A percentile compares a stretch with the other conserved stretches of the same genome.
Evolutionary conservation across 2,797 vertebrate genomes (phyloP).

Genomic region (Malurus splendens): DNA sequence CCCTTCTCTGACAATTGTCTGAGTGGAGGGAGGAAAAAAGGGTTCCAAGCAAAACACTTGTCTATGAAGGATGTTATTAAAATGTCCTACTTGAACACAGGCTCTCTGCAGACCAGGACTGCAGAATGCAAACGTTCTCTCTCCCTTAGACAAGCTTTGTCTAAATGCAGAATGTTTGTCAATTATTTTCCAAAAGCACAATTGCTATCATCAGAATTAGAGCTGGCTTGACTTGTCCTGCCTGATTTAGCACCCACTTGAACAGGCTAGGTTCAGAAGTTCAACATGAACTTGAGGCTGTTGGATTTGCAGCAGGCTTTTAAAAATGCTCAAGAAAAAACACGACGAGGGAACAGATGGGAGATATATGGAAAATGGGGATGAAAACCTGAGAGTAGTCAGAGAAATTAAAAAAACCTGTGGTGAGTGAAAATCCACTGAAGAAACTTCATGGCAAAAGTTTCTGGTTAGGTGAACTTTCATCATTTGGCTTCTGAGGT

Average conservation of each 20-base stretch:
- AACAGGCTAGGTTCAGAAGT: constrained; percentile 16
- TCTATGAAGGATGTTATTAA: constrained; percentile 50
- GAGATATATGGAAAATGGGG: background rate
- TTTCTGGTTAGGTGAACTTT: background rate
- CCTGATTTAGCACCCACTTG: constrained; percentile 43
- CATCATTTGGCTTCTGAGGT: background rate
- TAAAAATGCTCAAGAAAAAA: background rate
- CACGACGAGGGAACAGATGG: background rate
- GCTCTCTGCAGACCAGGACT: background rate
- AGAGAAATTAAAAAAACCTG: background rate
- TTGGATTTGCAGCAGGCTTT: background rate
- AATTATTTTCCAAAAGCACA: constrained; percentile 58
- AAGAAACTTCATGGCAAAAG: background rate
- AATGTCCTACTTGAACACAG: constrained; percentile 53
- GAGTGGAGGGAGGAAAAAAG: background rate
- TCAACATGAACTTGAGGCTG: constrained; percentile 11
- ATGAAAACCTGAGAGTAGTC: background rate
- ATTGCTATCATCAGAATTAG: constrained; percentile 54
- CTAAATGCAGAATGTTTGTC: constrained; percentile 53
- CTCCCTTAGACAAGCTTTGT: constrained; percentile 5
- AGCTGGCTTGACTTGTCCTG: constrained; percentile 20
- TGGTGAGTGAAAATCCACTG: background rate
- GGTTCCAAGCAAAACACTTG: constrained; percentile 51
- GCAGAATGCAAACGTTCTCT: background rate
- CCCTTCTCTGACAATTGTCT: constrained; percentile 27